A percentile compares a stretch with the other conserved stretches of the same genome.
Conservation (phyloP, 2,797 vertebrate genomes). For the Lacerta viridis region DNA sequence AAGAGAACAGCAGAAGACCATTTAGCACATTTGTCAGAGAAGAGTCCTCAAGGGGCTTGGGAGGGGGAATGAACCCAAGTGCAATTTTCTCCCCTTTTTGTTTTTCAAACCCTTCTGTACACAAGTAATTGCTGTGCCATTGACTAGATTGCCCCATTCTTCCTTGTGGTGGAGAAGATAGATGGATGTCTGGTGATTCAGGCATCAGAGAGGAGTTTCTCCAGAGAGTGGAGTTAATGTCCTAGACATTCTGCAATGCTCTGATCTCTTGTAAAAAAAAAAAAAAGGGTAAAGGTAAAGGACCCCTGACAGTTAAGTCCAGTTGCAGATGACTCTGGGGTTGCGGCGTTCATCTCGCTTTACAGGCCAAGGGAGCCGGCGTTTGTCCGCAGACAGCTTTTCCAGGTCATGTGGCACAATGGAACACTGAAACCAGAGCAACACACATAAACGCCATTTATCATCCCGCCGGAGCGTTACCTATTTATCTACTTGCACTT, state of each 20-base stretch:
- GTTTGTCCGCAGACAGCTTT: too few relatives aligned
- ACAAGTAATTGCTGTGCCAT: slow-evolving; percentile 6
- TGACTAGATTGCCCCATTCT: background rate
- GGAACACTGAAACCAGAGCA: too few relatives aligned
- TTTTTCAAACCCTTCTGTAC: slow-evolving; percentile 6
- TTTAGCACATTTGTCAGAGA: background rate
- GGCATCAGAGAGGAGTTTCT: background rate
- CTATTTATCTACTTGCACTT: too few relatives aligned
- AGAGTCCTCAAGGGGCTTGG: background rate
- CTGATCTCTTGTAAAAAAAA: slow-evolving; percentile 10
- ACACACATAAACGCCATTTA: too few relatives aligned
- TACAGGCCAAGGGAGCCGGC: too few relatives aligned
- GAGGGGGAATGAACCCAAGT: slow-evolving; percentile 1
- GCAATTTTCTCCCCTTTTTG: background rate
- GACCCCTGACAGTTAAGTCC: too few relatives aligned
- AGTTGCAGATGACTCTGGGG: too few relatives aligned
- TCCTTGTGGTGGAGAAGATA: slow-evolving; percentile 16
- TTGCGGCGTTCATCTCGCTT: too few relatives aligned
- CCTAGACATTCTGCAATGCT: background rate
- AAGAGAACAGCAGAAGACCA: background rate
- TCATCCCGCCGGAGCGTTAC: too few relatives aligned
- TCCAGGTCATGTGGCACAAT: too few relatives aligned
- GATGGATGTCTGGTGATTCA: background rate
- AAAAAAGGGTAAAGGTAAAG: too few relatives aligned
- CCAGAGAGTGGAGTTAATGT: background rate